Evolutionary conservation across 2,797 vertebrate genomes (phyloP).

Genomic region (Picus viridis): DNA sequence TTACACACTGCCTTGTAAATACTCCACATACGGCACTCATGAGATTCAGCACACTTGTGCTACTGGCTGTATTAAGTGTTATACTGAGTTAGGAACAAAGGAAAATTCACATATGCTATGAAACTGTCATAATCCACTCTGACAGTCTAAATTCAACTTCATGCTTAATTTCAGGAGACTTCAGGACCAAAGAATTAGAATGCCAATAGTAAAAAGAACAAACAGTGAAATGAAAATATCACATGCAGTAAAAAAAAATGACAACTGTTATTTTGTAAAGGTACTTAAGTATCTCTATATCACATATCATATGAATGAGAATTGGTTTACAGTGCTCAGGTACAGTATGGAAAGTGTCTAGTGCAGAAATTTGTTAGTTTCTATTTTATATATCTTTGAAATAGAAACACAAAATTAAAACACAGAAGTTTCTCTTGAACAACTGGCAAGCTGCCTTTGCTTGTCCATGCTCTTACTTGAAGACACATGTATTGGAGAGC

Average conservation of each 20-base stretch:
- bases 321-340: background rate
- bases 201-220: background rate
- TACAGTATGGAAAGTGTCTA: background rate
- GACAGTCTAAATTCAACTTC: background rate
- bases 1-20: background rate
- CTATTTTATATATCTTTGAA: background rate
- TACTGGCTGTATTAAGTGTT: background rate
- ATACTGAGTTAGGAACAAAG: background rate
- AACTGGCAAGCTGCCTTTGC: background rate
- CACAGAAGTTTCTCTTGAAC: background rate
- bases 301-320: background rate
- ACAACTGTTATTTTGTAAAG: background rate
- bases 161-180: background rate
- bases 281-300: background rate
- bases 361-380: background rate
- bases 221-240: constrained; percentile 1
- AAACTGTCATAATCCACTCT: background rate
- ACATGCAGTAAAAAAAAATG: constrained; percentile 25
- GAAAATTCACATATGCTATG: background rate
- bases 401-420: background rate
- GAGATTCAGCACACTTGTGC: background rate
- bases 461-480: background rate
- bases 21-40: background rate
- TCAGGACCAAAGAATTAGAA: background rate
- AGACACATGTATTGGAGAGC: background rate